Evolutionary conservation across 2,888 invertebrate genomes (phyloP).

Genomic region (Unio pictorum): DNA sequence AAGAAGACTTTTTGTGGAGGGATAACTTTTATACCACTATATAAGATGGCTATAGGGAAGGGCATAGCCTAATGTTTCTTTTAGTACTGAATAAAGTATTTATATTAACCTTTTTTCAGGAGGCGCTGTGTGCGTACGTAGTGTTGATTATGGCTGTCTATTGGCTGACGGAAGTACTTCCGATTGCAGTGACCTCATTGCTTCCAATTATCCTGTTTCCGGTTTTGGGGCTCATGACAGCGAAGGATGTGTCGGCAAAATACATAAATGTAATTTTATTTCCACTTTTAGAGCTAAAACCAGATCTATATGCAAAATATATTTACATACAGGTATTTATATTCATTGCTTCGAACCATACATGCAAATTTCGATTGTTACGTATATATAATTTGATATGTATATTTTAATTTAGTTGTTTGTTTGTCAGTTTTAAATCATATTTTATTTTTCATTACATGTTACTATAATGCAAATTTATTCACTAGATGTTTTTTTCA

Average conservation of each 20-base stretch:
- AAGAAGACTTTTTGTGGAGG: too few relatives aligned
- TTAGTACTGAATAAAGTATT: background rate
- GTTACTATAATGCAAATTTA: too few relatives aligned
- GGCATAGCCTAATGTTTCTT: background rate
- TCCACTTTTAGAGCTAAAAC: background rate
- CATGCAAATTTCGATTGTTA: too few relatives aligned
- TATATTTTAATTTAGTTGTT: too few relatives aligned
- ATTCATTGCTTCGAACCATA: too few relatives aligned
- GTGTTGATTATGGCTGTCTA: constrained; percentile 63
- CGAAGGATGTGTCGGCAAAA: constrained; percentile 37
- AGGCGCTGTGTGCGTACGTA: constrained; percentile 58
- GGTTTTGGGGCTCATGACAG: constrained; percentile 43
- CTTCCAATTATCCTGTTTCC: constrained; percentile 60
- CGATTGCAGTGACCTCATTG: constrained; percentile 65
- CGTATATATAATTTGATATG: too few relatives aligned
- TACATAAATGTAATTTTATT: constrained; percentile 46
- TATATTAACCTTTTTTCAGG: constrained; percentile 35
- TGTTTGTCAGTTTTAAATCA: too few relatives aligned
- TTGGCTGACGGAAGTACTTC: constrained; percentile 67
- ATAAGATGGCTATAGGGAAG: background rate
- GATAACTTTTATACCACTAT: too few relatives aligned
- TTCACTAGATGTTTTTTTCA: too few relatives aligned
- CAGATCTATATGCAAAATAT: too few relatives aligned
- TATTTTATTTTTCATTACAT: too few relatives aligned
- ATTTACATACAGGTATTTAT: too few relatives aligned